Evolutionary conservation across 2,113 vertebrate genomes (phyloP), one percentile per base, ranked within the genome.

Genomic region (Atherinomorus stipes): DNA sequence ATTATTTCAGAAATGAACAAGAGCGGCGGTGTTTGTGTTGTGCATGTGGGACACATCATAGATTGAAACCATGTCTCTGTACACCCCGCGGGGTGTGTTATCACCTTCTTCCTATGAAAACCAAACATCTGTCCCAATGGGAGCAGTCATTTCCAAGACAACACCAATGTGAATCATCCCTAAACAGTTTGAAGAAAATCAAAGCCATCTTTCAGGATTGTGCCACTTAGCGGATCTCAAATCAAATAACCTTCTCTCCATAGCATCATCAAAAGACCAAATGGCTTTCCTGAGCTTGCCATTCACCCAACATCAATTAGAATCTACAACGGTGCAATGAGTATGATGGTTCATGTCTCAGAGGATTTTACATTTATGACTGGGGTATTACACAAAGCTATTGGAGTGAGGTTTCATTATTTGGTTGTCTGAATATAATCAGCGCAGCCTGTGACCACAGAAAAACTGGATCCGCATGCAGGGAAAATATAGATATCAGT

Each of bases 281-380:
- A 84, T 76, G 57, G 52, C 37, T 71, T 75, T 49, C 53, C 42
- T n/a, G 7, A 60, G 40, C 26, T 56, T 57, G 45, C 44, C 62
- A n/a, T 66, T 76, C 52, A 49, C 47, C 60, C 56, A 38, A 12
- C 2, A 53, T 37, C 78, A 84, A 71, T 84, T 77, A 85, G 22
- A 66, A 50, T 22, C 34, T 22, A 40, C 16, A 11, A 42, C 28
- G 66, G 57, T 18, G 45, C 52, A 60, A 77, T 1, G 61, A 67
- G 21, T 59, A 74, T 18, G 58, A 66, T 10, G 71, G 70, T 63
- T 64, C 56, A 70, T 45, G 73, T 81, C 73, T 85, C 74, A 11
- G 4, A 84, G 65, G 64, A 49, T 76, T 87, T 80, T 64, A 81
- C 65, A 62, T 86, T 89, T 77, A 83, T 45, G 67, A 75, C 64